These are phyloP conservation scores for Cnemophilus loriae DNA, from an alignment of 2,113 vertebrate genomes.

Conservation along the genomic window DNA sequence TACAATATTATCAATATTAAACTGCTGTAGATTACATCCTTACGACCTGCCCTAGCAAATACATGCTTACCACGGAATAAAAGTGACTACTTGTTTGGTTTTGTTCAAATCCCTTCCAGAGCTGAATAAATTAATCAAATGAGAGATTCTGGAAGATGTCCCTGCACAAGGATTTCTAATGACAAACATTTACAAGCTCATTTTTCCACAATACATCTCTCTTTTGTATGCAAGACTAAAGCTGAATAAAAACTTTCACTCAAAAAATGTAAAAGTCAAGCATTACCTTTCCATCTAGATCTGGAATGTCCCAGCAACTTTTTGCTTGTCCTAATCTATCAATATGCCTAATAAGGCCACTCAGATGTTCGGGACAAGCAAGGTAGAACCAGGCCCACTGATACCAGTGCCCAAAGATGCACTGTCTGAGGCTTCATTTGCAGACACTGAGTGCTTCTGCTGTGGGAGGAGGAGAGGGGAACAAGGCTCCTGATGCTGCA, in stretches of 20 bases:
- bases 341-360: background rate
- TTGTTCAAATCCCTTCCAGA: background rate
- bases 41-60: background rate
- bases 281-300: background rate
- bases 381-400: background rate
- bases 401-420: background rate
- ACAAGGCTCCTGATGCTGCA: background rate
- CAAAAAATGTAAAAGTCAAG: background rate
- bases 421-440: background rate
- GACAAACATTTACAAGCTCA: background rate
- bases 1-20: background rate
- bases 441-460: background rate
- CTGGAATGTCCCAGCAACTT: background rate
- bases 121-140: background rate
- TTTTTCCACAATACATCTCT: background rate
- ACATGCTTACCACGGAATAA: background rate
- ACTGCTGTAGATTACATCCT: background rate
- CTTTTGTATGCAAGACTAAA: background rate
- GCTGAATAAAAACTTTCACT: background rate
- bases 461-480: background rate
- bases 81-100: background rate
- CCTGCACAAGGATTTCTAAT: background rate
- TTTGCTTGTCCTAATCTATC: background rate
- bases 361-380: background rate
- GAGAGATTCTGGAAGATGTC: background rate